phyloP scores from a whole-genome alignment of 2,113 vertebrate species.

The Rhagologus leucostigma region DNA sequence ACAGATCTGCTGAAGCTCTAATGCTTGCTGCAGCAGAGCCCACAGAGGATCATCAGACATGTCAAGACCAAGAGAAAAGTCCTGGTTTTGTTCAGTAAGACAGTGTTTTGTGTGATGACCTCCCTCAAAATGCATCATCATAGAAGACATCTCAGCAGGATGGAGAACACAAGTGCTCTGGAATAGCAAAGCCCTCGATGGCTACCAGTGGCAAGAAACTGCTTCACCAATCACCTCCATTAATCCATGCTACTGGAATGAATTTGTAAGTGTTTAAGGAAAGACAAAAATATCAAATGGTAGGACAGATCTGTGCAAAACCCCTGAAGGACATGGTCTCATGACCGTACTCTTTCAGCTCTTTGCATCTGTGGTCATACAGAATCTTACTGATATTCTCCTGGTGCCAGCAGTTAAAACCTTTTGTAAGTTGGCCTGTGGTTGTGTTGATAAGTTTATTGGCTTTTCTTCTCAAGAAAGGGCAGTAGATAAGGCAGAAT shows the following conservation, averaged over 20 bases:
- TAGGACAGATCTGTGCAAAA: background rate
- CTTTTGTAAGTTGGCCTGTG: conserved; percentile 27
- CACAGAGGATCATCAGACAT: background rate
- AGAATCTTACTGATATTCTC: background rate
- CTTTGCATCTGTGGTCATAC: background rate
- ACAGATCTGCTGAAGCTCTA: background rate
- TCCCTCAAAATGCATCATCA: background rate
- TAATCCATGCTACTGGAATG: background rate
- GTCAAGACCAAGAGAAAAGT: background rate
- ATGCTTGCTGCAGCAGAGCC: background rate
- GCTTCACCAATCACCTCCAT: fast-evolving
- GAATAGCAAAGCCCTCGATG: background rate
- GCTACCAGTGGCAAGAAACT: background rate
- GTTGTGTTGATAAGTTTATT: conserved; percentile 36
- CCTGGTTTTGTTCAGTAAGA: background rate
- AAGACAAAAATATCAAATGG: background rate
- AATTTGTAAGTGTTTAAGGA: background rate
- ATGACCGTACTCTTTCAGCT: background rate
- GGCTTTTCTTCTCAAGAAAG: conserved; percentile 54
- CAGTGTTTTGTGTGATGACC: background rate
- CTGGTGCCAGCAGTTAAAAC: conserved; percentile 10
- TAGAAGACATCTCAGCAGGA: background rate
- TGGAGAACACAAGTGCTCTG: background rate
- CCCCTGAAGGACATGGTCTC: background rate
- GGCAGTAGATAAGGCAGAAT: conserved; percentile 34